Evolutionary conservation across 1,140 invertebrate genomes (phyloP).

Genomic region (Pogonomyrmex californicus): DNA sequence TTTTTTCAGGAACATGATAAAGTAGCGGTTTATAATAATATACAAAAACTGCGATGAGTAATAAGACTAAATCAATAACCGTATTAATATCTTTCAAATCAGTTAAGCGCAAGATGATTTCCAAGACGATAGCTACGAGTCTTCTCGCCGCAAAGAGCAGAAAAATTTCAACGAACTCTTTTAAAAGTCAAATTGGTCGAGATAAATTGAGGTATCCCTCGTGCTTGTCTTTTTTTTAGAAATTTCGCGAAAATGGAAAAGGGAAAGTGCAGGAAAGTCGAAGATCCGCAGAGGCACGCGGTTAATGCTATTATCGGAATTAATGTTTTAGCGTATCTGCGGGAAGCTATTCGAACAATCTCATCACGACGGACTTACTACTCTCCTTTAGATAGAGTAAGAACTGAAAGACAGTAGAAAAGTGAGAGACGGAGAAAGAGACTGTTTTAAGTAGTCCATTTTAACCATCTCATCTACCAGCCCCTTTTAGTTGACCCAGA

Average conservation of each 20-base stretch:
- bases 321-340: constrained; percentile 64
- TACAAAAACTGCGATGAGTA: neutral
- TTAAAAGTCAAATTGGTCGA: constrained; percentile 59
- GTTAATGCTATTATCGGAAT: constrained; percentile 74
- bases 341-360: constrained; percentile 69
- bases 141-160: constrained; percentile 23
- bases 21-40: neutral
- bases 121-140: constrained; percentile 8
- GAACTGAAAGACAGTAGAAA: constrained; percentile 7
- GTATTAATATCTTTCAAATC: constrained; percentile 32
- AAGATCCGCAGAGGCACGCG: constrained; percentile 20
- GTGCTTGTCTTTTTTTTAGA: neutral
- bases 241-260: constrained; percentile 31
- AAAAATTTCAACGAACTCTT: constrained; percentile 55
- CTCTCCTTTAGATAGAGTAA: constrained; percentile 39
- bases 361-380: constrained; percentile 50
- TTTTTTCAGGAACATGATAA: neutral
- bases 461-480: constrained; percentile 64
- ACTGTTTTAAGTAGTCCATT: constrained; percentile 71
- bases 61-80: constrained; percentile 43
- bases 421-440: constrained; percentile 35
- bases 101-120: constrained; percentile 28
- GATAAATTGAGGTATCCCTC: constrained; percentile 54
- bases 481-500: constrained; percentile 69
- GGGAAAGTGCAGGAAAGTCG: neutral